Evolutionary conservation across 2,888 invertebrate genomes (phyloP).

Genomic region (Eilema depressum): DNA sequence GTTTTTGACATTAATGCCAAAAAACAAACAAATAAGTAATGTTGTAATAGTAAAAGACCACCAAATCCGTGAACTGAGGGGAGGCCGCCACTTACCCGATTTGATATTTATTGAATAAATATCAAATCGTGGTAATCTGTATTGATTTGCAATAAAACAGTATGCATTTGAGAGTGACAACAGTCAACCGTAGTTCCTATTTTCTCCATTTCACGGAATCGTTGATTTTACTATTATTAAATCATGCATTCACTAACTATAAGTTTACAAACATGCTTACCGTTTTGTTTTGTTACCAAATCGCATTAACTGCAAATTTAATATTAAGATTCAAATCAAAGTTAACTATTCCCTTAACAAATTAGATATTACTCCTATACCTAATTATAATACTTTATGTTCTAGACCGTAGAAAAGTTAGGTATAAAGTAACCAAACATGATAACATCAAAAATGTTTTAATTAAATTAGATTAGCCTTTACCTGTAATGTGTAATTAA

Average conservation of each 20-base stretch:
- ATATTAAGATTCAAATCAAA: neutral
- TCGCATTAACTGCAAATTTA: neutral
- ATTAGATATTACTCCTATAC: neutral
- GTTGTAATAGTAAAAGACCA: no score
- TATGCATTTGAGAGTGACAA: no score
- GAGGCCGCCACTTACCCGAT: no score
- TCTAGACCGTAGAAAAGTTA: neutral
- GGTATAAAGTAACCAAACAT: neutral
- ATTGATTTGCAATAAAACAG: no score
- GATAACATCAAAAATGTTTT: neutral
- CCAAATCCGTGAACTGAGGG: no score
- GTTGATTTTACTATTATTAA: no score
- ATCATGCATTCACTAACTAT: neutral
- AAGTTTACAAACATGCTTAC: neutral
- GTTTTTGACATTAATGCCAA: neutral
- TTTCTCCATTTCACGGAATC: no score
- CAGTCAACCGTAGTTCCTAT: no score
- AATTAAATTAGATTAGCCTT: neutral
- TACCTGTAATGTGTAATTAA: neutral
- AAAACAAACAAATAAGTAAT: neutral
- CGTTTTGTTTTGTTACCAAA: neutral
- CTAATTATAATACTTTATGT: neutral
- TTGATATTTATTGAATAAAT: no score
- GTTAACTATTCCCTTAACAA: neutral
- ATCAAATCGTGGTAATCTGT: no score